Evolutionary conservation across 1,140 invertebrate genomes (phyloP).

Genomic region (Pachypeltis micranthus): DNA sequence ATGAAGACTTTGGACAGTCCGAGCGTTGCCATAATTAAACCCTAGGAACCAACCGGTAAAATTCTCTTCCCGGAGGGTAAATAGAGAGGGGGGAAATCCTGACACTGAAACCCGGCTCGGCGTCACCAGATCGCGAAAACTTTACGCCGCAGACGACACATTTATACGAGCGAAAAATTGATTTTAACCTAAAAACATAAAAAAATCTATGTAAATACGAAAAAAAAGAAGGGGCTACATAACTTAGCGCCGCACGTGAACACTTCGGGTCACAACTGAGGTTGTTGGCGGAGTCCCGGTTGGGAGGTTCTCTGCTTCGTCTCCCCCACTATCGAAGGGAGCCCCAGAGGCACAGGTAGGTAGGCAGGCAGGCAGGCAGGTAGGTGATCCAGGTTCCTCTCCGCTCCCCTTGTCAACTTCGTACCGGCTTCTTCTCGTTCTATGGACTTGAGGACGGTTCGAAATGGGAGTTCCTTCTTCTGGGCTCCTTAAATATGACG

Average conservation of each 20-base stretch:
- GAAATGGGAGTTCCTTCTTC: too few species aligned
- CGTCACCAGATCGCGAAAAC: too few species aligned
- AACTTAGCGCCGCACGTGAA: background rate
- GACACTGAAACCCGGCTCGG: too few species aligned
- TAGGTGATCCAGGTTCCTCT: conserved; percentile 4
- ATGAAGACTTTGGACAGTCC: conserved; percentile 93
- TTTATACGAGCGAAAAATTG: background rate
- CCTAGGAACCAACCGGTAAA: too few species aligned
- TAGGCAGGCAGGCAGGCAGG: background rate
- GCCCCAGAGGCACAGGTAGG: conserved; percentile 3
- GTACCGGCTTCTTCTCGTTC: background rate
- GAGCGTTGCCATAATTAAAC: conserved; percentile 72
- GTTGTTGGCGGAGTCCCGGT: conserved; percentile 1
- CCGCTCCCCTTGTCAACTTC: background rate
- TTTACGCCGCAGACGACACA: background rate
- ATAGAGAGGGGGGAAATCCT: too few species aligned
- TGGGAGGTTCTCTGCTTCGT: background rate
- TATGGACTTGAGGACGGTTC: too few species aligned
- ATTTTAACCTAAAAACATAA: background rate
- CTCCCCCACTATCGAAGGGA: background rate
- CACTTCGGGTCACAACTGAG: conserved; percentile 6
- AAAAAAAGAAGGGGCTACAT: background rate
- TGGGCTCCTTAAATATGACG: too few species aligned
- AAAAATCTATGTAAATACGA: background rate
- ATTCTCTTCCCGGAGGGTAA: too few species aligned